Percentiles rank a stretch among this genome's conserved stretches.
Conservation (phyloP, 2,797 vertebrate species). For the Sphaeramia orbicularis region DNA sequence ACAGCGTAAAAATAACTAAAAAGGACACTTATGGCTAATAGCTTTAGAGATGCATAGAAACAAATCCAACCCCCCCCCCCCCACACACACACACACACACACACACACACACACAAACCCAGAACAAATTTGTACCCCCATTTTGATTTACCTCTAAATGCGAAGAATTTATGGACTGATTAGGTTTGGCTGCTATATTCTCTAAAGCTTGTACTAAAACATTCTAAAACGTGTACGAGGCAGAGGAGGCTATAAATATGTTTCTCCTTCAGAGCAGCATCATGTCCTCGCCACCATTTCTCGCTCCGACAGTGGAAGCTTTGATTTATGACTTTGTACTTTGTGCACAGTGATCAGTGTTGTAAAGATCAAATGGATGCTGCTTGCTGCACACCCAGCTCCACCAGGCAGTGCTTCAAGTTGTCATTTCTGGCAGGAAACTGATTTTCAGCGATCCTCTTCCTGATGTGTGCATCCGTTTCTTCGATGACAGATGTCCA, state of each 20-base stretch:
- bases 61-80: too few relatives aligned
- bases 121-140: neutral
- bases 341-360: neutral
- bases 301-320: neutral
- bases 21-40: too few relatives aligned
- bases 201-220: neutral
- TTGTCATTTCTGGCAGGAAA: constrained; percentile 51
- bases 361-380: neutral
- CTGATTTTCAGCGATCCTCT: constrained; percentile 66
- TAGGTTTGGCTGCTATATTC: neutral
- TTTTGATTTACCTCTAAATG: neutral
- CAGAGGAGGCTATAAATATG: neutral
- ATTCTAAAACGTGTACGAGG: neutral
- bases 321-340: neutral
- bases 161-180: neutral
- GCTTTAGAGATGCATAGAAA: too few relatives aligned
- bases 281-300: neutral
- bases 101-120: neutral
- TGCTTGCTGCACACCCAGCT: constrained; percentile 56
- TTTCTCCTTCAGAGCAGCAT: neutral
- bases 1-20: too few relatives aligned
- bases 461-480: constrained; percentile 60
- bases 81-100: too few relatives aligned
- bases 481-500: constrained; percentile 43
- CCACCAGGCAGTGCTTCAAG: constrained; percentile 74